Base-by-base conservation (phyloP, 2,113 vertebrate genomes). In the Gymnorhina tibicen region DNA sequence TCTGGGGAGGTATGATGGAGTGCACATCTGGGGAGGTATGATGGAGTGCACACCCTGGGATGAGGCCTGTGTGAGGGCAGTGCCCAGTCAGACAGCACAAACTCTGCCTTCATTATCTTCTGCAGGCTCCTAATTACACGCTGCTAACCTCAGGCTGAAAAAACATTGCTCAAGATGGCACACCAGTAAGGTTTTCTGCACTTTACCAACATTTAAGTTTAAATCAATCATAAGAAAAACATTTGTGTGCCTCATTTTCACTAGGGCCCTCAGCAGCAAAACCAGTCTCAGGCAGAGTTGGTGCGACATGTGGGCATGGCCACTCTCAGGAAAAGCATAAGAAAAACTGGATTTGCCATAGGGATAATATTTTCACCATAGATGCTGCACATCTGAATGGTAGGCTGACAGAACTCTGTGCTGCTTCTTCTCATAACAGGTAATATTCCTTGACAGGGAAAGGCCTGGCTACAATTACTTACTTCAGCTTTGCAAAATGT, bases 231-330 rank as follows among this genome's bases (percentile, higher is more conserved):
- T 28, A 66, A 78, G 66, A 60, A 84, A 24, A 37, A 55, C 4
- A 33, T 78, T 81, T 80, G 33, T 37, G 9, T 53, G 32, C 28
- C 26, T 53, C 17, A 56, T 69, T 74, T 91, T 87, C 62, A 76
- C 26, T 49, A 80, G 26, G 5, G 19, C 9, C 28, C 26, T 55
- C 16, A 85, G 52, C 26, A 37, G 44, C 19, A 85, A 93, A 74
- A 13, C 7, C 39, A 81, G 27, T 13, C 32, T 68, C 33, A 66
- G 81, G 42, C 16, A 63, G 55, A 78, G 44, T 1, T 69, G 16
- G 18, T 0, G 5, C 0, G 0, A 24, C 16, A 16, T 11, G 16
- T 27, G 21, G 56, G 58, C 33, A 59, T 0, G 2, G 30, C 30
- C 35, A 35, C 15, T 58, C 27, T 59, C 39, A 89, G 33, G 30